These are phyloP conservation scores for Channa maculata DNA, from an alignment of 2,113 vertebrate genomes.

Conservation along the genomic window DNA sequence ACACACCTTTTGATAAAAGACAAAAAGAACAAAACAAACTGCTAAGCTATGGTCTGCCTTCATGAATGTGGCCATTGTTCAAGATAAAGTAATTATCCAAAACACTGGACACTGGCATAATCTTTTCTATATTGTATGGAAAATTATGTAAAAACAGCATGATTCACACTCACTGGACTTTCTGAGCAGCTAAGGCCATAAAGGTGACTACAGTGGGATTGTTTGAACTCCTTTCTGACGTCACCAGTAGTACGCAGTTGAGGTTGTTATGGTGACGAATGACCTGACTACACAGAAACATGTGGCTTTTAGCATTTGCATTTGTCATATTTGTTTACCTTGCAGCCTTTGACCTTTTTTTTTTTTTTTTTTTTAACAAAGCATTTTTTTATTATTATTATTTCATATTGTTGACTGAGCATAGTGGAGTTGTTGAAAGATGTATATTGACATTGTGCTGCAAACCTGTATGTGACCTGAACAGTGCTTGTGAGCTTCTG, in stretches of 20 bases:
- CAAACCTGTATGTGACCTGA: slow-evolving; percentile 31
- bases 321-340: slow-evolving; percentile 71
- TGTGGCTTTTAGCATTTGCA: slow-evolving; percentile 69
- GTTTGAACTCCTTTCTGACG: slow-evolving; percentile 57
- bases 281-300: slow-evolving; percentile 50
- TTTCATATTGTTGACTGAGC: slow-evolving; percentile 27
- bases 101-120: slow-evolving; percentile 72
- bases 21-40: slow-evolving; percentile 74
- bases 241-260: slow-evolving; percentile 37
- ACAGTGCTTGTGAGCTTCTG: slow-evolving; percentile 6
- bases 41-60: slow-evolving; percentile 70
- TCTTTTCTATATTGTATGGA: slow-evolving; percentile 80
- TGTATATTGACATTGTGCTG: slow-evolving; percentile 21
- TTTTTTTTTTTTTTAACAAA: slow-evolving; percentile 22
- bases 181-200: slow-evolving; percentile 53
- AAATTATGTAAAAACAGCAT: slow-evolving; percentile 83
- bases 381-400: slow-evolving; percentile 8
- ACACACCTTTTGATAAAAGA: slow-evolving; percentile 80
- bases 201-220: slow-evolving; percentile 39
- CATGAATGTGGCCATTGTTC: slow-evolving; percentile 84
- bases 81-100: slow-evolving; percentile 77
- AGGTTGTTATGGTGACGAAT: slow-evolving; percentile 59
- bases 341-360: slow-evolving; percentile 18
- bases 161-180: slow-evolving; percentile 71
- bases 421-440: slow-evolving; percentile 38